Base-by-base conservation (phyloP, 1,140 invertebrate genomes). In the Coenobita brevimanus region DNA sequence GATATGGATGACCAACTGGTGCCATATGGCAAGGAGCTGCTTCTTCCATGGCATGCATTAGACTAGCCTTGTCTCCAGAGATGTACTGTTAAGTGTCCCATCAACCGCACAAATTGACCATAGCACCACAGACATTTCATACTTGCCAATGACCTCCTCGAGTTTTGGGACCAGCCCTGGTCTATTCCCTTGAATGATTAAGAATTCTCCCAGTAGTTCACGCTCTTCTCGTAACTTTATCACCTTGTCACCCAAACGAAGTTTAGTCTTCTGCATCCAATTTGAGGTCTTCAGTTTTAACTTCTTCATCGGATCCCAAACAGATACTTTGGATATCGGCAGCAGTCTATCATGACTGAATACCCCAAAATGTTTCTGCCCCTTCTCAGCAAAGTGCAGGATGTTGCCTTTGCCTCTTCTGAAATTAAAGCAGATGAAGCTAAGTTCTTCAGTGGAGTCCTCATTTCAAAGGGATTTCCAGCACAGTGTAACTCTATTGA, bases 371-470 rank as follows among this genome's bases (percentile, higher is more conserved):
- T 50, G 21, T n/a, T 81, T 81, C 54, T 81, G 46, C 46, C 57
- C 78, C 78, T 62, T 81, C 30, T 62, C 46, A 50, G 76, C 38
- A 79, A 50, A 79, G 24, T 79, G 41, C 38, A 79, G 46, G 33
- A 79, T 50, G 50, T 79, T 15, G 38, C 38, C 41, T 54, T 79
- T 46, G 76, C 27, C 38, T 79, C n/a, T 46, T 79, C 76, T 46
- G 50, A 43, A 46, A 79, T 54, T 15, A 79, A 30, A 79, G 76
- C 46, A 27, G 76, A 60, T 81, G 78, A 81, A 17, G 57, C 78
- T 81, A 81, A n/a, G 78, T n/a, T 81, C 30, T 30, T 81, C 78
- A 81, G 57, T 81, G 78, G 43, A 8, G 78, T 60, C 10, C 60
- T 81, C 57, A 36, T 33, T 81, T 78, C 46, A 46, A 78, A 78